Evolutionary conservation across 92 coral and sea anemone species (phyloP).

Genomic region (Micromussa lordhowensis): DNA sequence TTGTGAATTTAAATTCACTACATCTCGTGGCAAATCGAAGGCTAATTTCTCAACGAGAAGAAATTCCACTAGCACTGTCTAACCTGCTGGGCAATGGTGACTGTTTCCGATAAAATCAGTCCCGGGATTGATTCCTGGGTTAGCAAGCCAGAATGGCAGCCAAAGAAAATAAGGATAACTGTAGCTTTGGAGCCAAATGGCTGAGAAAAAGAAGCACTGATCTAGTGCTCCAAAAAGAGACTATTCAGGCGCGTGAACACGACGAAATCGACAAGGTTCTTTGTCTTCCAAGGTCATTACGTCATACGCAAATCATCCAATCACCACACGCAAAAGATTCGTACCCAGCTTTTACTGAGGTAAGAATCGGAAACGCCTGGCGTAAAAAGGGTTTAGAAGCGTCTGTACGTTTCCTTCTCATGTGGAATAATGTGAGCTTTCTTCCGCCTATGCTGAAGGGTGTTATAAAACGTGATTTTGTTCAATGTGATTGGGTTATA

Average conservation of each 20-base stretch:
- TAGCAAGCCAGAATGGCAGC: slow-evolving; percentile 85
- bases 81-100: slow-evolving; percentile 92
- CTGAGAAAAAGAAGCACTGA: slow-evolving; percentile 33
- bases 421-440: not conserved
- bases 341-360: slow-evolving; percentile 20
- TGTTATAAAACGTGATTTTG: not conserved
- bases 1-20: not conserved
- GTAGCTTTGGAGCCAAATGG: slow-evolving; percentile 15
- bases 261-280: slow-evolving; percentile 34
- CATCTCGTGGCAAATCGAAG: slow-evolving; percentile 36
- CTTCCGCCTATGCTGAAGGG: slow-evolving; percentile 14
- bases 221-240: slow-evolving; percentile 24
- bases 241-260: slow-evolving; percentile 24
- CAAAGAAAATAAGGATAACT: slow-evolving; percentile 2
- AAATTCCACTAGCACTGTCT: slow-evolving; percentile 25
- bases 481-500: not conserved
- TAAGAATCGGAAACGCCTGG: slow-evolving; percentile 1
- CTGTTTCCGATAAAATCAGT: slow-evolving; percentile 94
- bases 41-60: not conserved
- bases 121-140: slow-evolving; percentile 89
- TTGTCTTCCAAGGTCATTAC: slow-evolving; percentile 53
- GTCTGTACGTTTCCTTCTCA: not conserved
- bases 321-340: slow-evolving; percentile 31
- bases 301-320: slow-evolving; percentile 74
- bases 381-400: not conserved